phyloP scores from a whole-genome alignment of 2,113 vertebrate genomes.

The Glaucidium brasilianum region DNA sequence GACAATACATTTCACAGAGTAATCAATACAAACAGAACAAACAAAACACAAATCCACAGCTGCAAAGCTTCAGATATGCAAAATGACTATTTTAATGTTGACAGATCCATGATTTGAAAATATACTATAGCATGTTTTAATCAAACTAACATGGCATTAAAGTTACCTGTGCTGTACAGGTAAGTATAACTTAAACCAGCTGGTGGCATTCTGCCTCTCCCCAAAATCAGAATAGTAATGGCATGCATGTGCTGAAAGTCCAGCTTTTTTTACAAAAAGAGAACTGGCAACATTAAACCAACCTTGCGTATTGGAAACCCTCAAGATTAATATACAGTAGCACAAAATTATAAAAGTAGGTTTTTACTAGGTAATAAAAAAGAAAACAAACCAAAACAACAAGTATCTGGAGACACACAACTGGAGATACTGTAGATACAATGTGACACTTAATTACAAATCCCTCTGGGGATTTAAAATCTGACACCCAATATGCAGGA shows the following conservation, averaged over 20 bases:
- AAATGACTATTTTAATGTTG: not conserved
- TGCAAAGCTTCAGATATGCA: constrained; percentile 1
- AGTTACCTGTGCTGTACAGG: constrained; percentile 11
- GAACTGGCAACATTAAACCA: constrained; percentile 15
- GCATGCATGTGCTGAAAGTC: not conserved
- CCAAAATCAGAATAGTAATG: not conserved
- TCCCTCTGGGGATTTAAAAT: not conserved
- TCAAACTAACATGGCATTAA: not conserved
- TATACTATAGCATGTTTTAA: not conserved
- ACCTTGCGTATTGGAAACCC: constrained; percentile 3
- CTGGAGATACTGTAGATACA: not conserved
- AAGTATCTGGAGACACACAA: constrained; percentile 32
- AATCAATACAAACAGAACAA: not conserved
- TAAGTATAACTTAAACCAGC: not conserved
- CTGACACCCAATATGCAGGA: constrained; percentile 16
- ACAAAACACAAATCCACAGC: constrained; percentile 43
- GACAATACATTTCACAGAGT: constrained; percentile 35
- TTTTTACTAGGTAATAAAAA: constrained; percentile 41
- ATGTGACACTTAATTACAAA: constrained; percentile 38
- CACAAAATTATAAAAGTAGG: not conserved
- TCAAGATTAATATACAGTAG: not conserved
- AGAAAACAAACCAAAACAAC: constrained; percentile 35
- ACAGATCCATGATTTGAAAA: constrained; percentile 2
- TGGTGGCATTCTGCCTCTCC: constrained; percentile 9
- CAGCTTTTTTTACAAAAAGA: constrained; percentile 6